Conservation (phyloP, 2,113 vertebrate genomes). For the Grallaria varia region DNA sequence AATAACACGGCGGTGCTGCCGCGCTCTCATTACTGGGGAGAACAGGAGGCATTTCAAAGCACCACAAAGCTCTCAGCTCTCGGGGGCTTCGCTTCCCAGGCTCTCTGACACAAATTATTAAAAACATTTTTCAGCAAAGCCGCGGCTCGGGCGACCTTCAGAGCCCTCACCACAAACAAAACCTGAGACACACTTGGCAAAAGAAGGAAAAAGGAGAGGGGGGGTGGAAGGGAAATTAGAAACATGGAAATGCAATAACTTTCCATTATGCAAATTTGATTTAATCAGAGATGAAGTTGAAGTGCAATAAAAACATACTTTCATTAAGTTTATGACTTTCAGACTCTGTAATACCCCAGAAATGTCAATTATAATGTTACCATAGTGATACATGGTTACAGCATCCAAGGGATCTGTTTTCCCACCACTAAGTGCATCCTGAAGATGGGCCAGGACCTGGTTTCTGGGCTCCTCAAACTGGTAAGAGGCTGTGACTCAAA, state of each 20-base stretch:
- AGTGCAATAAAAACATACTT: conserved; percentile 78
- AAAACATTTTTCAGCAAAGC: conserved; percentile 44
- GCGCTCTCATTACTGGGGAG: background rate
- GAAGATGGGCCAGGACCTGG: background rate
- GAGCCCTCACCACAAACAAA: conserved; percentile 35
- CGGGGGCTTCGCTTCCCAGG: background rate
- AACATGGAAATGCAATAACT: conserved; percentile 80
- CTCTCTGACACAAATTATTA: conserved; percentile 49
- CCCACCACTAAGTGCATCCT: background rate
- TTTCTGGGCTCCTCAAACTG: background rate
- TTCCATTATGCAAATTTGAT: conserved; percentile 81
- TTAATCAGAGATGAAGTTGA: conserved; percentile 79
- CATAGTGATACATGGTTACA: conserved; percentile 69
- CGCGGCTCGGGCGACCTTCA: background rate
- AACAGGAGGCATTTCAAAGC: background rate
- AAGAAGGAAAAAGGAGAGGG: background rate
- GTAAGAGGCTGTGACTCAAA: accelerated
- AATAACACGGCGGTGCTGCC: background rate
- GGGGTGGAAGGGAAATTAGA: conserved; percentile 62
- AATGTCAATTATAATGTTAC: conserved; percentile 71
- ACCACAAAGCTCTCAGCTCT: background rate
- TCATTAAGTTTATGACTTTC: conserved; percentile 82
- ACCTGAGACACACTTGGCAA: conserved; percentile 21
- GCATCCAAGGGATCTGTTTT: conserved; percentile 3
- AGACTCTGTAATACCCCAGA: conserved; percentile 54